phyloP scores from a whole-genome alignment of 2,888 invertebrate species.

The Thymelicus acteon region DNA sequence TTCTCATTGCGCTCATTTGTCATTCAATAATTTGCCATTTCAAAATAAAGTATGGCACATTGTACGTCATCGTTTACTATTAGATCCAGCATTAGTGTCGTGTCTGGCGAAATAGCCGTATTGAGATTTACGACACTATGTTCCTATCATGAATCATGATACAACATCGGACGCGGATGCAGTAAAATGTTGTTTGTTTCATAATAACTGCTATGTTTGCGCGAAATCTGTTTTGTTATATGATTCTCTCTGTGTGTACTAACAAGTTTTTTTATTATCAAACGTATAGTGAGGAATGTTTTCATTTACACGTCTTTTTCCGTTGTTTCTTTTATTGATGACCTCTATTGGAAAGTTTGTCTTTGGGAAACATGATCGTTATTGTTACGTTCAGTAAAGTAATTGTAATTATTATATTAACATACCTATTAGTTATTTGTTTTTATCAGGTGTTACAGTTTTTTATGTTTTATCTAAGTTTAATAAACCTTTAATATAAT shows the following conservation, averaged over 20 bases:
- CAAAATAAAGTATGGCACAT: conserved; percentile 4
- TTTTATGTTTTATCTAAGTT: no score
- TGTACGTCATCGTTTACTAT: conserved; percentile 24
- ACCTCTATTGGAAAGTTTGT: no score
- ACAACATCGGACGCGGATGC: conserved; percentile 17
- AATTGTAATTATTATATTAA: no score
- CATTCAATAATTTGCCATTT: conserved; percentile 4
- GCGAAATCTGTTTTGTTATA: background rate
- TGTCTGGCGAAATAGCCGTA: conserved; percentile 9
- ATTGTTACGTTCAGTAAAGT: no score
- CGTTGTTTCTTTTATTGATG: no score
- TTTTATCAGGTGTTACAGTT: no score
- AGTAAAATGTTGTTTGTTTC: conserved; percentile 13
- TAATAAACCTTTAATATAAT: no score
- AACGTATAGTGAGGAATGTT: no score
- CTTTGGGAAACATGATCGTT: no score
- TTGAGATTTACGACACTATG: conserved; percentile 23
- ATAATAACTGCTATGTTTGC: background rate
- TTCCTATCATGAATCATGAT: background rate
- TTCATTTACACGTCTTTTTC: no score
- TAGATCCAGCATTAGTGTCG: conserved; percentile 25
- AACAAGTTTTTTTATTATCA: no score
- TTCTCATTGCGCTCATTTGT: conserved; percentile 2
- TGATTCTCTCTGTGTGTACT: background rate
- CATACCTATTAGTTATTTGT: no score